A percentile compares a stretch with the other conserved stretches of the same genome.
Evolutionary conservation across 2,888 invertebrate genomes (phyloP).

Genomic region (Plagiodera versicolora): DNA sequence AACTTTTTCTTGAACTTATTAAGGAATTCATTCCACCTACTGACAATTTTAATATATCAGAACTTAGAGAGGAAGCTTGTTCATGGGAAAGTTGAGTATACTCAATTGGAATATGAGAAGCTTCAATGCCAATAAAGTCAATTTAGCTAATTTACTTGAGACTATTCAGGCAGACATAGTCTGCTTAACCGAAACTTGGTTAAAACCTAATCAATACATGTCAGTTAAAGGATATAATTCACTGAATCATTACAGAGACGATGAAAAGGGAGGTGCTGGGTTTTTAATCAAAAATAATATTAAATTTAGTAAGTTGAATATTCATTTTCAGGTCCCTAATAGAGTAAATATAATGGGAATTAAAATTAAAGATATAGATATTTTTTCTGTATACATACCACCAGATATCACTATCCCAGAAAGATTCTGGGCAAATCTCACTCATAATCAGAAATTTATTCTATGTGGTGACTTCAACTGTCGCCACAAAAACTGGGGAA

Average conservation of each 20-base stretch:
- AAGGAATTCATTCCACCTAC: neutral
- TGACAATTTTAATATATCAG: neutral
- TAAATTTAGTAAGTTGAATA: neutral
- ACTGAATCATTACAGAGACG: neutral
- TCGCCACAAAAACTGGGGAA: slow-evolving; percentile 3
- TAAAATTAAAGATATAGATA: neutral
- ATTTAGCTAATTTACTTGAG: neutral
- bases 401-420: neutral
- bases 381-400: neutral
- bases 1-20: neutral
- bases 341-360: slow-evolving; percentile 3
- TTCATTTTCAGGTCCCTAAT: neutral
- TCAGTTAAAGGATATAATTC: neutral
- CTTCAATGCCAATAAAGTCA: neutral
- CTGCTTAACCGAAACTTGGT: slow-evolving; percentile 1
- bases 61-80: neutral
- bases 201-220: neutral
- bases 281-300: neutral
- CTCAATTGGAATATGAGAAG: neutral
- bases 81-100: neutral
- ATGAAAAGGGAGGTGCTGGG: slow-evolving; percentile 9
- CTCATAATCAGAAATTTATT: neutral
- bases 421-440: neutral
- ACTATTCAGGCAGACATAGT: neutral
- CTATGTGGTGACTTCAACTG: neutral